phyloP scores from a whole-genome alignment of 2,888 invertebrate genomes.

The Abscondita cerata region DNA sequence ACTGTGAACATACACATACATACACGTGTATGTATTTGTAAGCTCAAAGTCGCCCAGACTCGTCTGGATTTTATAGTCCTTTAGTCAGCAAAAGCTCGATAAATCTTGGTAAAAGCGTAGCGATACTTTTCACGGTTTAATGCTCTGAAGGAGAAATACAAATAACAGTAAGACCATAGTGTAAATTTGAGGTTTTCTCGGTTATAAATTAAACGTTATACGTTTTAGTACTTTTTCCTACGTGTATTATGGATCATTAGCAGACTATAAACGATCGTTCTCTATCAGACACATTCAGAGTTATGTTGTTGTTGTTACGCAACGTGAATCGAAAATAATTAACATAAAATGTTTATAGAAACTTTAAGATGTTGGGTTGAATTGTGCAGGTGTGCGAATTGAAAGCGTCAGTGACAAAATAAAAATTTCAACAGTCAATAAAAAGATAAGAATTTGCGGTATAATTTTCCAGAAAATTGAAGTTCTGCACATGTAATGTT shows the following conservation, averaged over 20 bases:
- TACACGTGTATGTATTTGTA: conserved; percentile 39
- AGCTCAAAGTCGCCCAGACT: conserved; percentile 32
- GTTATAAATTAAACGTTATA: conserved; percentile 4
- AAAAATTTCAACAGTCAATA: too few relatives aligned
- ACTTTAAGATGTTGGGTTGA: too few relatives aligned
- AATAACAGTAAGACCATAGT: conserved; percentile 16
- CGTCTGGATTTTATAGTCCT: conserved; percentile 48
- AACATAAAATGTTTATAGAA: too few relatives aligned
- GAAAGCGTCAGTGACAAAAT: too few relatives aligned
- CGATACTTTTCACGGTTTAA: conserved; percentile 37
- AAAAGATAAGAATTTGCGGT: too few relatives aligned
- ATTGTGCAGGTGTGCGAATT: too few relatives aligned
- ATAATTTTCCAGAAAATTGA: too few relatives aligned
- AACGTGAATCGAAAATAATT: too few relatives aligned
- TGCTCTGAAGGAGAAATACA: conserved; percentile 24
- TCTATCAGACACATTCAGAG: too few relatives aligned
- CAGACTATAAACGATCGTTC: too few relatives aligned
- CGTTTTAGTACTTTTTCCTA: neutral
- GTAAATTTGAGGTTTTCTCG: conserved; percentile 17
- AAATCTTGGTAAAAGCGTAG: conserved; percentile 47
- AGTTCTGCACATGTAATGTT: too few relatives aligned
- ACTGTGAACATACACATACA: conserved; percentile 39
- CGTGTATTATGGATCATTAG: conserved; percentile 5
- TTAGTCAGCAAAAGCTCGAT: conserved; percentile 45
- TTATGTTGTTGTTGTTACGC: too few relatives aligned